These are phyloP conservation scores for Stegophylla sp. DNA, from an alignment of 2,888 invertebrate genomes.

Conservation along the genomic window DNA sequence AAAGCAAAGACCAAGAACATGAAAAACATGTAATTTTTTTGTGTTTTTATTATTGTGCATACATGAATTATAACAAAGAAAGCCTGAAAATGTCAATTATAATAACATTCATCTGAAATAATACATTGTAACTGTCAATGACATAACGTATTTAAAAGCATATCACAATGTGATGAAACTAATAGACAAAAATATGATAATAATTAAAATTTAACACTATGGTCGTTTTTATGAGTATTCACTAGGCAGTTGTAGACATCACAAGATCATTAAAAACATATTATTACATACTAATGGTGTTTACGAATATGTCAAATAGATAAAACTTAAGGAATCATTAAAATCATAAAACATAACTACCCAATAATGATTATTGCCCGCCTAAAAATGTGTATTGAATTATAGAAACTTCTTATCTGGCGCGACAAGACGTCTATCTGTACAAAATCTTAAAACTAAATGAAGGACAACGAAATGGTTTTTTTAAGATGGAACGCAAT, in stretches of 20 bases:
- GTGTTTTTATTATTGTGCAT: background rate
- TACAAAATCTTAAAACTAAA: background rate
- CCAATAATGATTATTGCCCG: conserved; percentile 5
- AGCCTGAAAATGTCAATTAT: background rate
- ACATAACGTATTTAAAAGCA: conserved; percentile 4
- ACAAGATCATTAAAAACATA: conserved; percentile 30
- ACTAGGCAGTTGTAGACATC: no score
- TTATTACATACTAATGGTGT: conserved; percentile 34
- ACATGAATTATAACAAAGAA: background rate
- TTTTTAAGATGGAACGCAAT: conserved; percentile 11
- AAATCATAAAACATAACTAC: conserved; percentile 16
- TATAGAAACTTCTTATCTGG: background rate
- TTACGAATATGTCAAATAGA: conserved; percentile 23
- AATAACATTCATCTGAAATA: background rate
- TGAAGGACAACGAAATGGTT: background rate
- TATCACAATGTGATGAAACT: background rate
- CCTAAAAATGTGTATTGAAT: background rate
- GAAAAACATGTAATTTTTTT: no score
- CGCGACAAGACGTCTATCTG: conserved; percentile 6
- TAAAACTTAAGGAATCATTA: conserved; percentile 9
- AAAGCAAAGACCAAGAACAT: no score
- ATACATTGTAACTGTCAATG: background rate
- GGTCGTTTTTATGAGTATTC: conserved; percentile 1
- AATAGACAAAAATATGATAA: conserved; percentile 26
- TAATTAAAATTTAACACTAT: background rate